phyloP scores from a whole-genome alignment of 2,797 vertebrate genomes.

The Heliangelus exortis region DNA sequence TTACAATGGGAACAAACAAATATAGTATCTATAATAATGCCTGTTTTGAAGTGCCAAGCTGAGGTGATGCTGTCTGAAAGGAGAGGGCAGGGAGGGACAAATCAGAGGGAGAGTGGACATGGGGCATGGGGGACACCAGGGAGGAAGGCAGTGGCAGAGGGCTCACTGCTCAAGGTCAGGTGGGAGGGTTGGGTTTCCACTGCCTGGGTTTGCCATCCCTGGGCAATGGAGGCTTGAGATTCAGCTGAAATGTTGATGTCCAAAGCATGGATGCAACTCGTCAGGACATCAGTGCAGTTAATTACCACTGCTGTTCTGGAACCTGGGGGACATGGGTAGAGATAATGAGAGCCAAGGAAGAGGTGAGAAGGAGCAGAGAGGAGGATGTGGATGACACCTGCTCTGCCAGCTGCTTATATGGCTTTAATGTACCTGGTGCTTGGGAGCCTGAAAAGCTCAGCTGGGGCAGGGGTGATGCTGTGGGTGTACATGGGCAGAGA shows the following conservation, averaged over 20 bases:
- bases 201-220: background rate
- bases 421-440: background rate
- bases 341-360: background rate
- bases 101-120: background rate
- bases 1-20: background rate
- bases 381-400: background rate
- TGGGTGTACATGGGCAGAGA: rapidly evolving
- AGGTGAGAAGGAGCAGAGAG: rapidly evolving
- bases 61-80: background rate
- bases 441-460: background rate
- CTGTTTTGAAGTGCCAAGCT: background rate
- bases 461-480: background rate
- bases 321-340: background rate
- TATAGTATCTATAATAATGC: background rate
- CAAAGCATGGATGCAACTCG: background rate
- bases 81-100: background rate
- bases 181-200: rapidly evolving
- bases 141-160: background rate
- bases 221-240: background rate
- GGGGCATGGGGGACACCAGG: too few relatives aligned
- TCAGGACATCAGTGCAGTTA: background rate
- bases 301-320: background rate
- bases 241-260: background rate
- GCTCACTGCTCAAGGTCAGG: rapidly evolving
- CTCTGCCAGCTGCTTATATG: background rate